Base-by-base conservation (phyloP, 2,797 vertebrate species). In the Enteromius fasciolatus region DNA sequence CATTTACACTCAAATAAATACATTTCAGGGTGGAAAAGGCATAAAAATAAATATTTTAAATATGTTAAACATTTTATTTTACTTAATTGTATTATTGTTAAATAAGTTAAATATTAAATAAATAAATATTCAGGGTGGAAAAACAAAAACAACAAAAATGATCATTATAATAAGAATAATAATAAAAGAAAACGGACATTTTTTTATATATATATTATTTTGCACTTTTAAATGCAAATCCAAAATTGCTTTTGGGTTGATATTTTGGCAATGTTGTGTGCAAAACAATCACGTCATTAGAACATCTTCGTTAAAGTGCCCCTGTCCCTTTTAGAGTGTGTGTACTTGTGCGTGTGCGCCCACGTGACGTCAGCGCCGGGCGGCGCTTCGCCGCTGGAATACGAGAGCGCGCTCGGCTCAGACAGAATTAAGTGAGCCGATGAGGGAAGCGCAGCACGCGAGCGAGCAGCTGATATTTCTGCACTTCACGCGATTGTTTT, bases 261-360 rank as follows among this genome's bases (percentile, higher is more conserved):
- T 28, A n/a, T 28, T 48, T 70, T 1, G 28, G 1, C 18, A 7
- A 7, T n/a, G 69, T 52, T 52, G 17, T 11, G 33, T 54, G 9
- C 36, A 52, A 73, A 73, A 39, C 4, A 25, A 61, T 61, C 18
- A 14, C 6, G 33, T n/a, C 33, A 4, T 9, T 59, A 3, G 17
- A 12, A 9, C 9, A 4, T 28, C 36, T 52, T 17, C 8, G 2
- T n/a, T 25, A 52, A 67, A 36, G 6, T 41, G n/a, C 31, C 6
- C 15, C 64, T 68, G 15, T 18, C 31, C 15, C 77, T 78, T 78
- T 78, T 12, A 78, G 82, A 18, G 80, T 4, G 25, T 3, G 59
- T 3, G 57, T 7, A 23, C 0, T 4, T 18, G 28, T 39, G 36
- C 46, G 52, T 59, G 59, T 4, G 33, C 57, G 50, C 68, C 44